Evolutionary conservation across 2,888 invertebrate species (phyloP), one percentile per base, ranked within the genome.

Genomic region (Lumbricus terrestris): DNA sequence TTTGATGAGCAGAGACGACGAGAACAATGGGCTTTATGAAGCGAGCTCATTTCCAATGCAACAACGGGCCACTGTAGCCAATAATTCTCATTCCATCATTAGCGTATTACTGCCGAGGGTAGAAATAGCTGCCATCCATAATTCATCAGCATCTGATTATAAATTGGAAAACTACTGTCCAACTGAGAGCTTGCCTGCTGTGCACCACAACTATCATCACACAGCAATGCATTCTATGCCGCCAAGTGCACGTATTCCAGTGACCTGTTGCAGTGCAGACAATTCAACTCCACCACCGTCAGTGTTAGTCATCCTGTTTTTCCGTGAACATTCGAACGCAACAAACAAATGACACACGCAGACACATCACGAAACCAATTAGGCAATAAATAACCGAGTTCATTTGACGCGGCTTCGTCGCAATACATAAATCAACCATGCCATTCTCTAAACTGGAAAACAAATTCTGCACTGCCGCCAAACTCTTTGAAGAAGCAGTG

Each of bases 61-160:
- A 69, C 69, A 69, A 69, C n/a, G 69, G 69, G 69, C 69, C 69
- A n/a, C n/a, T n/a, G 11, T n/a, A 69, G 69, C 69, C 69, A 69
- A n/a, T n/a, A n/a, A 69, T 69, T 69, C n/a, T 69, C 69, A 69
- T 69, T 69, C 69, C n/a, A 69, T 69, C 69, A 69, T 69, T 69
- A 69, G 69, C n/a, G 69, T 69, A 69, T 69, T 69, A n/a, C 69
- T 69, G 69, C 69, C 69, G n/a, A 69, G 29, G 69, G 69, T 69
- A 69, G 69, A 69, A 69, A 69, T 69, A 69, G 69, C 69, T 69
- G n/a, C 69, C 69, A 69, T 69, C 69, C 13, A 69, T 69, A 69
- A 69, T 69, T 69, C 69, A 69, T 69, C 69, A 69, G 69, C 69
- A 8, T 69, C 69, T 11, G 69, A 69, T 69, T 69, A 69, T 69